phyloP scores from a whole-genome alignment of 2,888 invertebrate genomes.

The Zygogramma bicolorata region DNA sequence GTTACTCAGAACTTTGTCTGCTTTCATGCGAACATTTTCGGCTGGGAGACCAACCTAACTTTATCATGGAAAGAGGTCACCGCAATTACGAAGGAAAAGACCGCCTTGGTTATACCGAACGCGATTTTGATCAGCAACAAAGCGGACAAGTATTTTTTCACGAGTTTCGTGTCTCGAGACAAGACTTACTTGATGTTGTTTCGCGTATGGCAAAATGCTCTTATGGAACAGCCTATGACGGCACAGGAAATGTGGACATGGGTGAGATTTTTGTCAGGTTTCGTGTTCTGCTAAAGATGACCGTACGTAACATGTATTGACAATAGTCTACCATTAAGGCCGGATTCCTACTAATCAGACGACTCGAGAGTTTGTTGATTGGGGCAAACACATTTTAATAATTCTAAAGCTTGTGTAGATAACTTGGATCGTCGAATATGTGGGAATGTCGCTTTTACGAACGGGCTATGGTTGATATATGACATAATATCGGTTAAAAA shows the following conservation, averaged over 20 bases:
- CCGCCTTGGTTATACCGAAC: slow-evolving; percentile 94
- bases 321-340: too few species aligned
- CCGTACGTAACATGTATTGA: too few species aligned
- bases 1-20: slow-evolving; percentile 95
- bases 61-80: slow-evolving; percentile 92
- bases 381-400: too few species aligned
- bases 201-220: slow-evolving; percentile 95
- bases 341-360: too few species aligned
- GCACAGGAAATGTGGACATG: slow-evolving; percentile 90
- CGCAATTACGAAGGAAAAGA: slow-evolving; percentile 94
- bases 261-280: slow-evolving; percentile 68
- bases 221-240: slow-evolving; percentile 88
- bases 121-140: slow-evolving; percentile 89
- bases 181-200: slow-evolving; percentile 96
- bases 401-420: too few species aligned
- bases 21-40: slow-evolving; percentile 97
- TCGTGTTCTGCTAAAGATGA: not conserved
- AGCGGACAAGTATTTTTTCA: slow-evolving; percentile 90
- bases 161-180: slow-evolving; percentile 94
- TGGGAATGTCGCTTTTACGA: too few species aligned
- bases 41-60: slow-evolving; percentile 92
- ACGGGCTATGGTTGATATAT: too few species aligned
- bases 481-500: too few species aligned
- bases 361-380: too few species aligned
- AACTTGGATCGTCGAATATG: too few species aligned